These are phyloP conservation scores for Geococcyx californianus DNA, from an alignment of 2,113 vertebrate species.

Conservation along the genomic window DNA sequence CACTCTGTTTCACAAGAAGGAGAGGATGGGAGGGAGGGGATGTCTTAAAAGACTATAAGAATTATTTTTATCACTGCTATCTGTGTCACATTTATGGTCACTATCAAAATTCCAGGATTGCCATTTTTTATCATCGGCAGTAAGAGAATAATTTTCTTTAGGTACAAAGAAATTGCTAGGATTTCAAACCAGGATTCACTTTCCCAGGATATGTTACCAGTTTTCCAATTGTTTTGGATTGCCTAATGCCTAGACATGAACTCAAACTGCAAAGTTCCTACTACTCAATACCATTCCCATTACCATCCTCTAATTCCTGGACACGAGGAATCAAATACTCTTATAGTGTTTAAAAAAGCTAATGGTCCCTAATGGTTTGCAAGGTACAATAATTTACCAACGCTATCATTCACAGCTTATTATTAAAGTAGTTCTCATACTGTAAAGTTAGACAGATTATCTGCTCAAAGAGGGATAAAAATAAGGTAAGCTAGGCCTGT, in stretches of 20 bases:
- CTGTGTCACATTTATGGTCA: background rate
- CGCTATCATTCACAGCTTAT: background rate
- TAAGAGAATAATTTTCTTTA: background rate
- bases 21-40: background rate
- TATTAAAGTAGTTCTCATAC: background rate
- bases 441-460: background rate
- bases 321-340: background rate
- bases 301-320: background rate
- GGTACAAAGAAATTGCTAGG: background rate
- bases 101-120: background rate
- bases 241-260: background rate
- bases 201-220: background rate
- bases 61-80: background rate
- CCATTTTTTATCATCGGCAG: background rate
- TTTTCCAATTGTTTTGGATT: background rate
- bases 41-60: background rate
- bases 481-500: background rate
- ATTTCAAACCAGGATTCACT: background rate
- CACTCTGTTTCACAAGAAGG: background rate
- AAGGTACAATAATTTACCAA: background rate
- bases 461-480: background rate
- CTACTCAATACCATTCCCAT: background rate
- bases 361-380: background rate
- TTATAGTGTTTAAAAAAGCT: background rate
- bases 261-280: background rate